These are phyloP conservation scores for Zelleria hepariella DNA, from an alignment of 2,888 invertebrate genomes.

Conservation along the genomic window DNA sequence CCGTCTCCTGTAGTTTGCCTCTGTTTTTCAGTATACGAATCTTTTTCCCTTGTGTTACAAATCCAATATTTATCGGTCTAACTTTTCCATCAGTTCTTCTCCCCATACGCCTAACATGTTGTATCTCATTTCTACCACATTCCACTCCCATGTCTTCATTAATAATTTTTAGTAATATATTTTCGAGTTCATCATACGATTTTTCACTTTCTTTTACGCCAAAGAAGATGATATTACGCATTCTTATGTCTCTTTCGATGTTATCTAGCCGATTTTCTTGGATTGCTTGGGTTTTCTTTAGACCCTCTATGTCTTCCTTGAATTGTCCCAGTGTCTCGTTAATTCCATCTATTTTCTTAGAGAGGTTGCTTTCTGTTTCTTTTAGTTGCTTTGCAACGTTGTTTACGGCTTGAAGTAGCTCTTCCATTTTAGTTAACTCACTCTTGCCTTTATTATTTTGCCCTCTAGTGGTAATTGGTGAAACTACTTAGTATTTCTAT, in stretches of 20 bases:
- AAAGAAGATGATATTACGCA: background rate
- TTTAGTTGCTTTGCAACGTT: background rate
- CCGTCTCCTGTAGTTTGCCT: too few relatives aligned
- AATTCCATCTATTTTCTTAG: too few relatives aligned
- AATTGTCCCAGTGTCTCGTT: background rate
- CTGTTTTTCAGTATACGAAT: background rate
- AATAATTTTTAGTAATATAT: background rate
- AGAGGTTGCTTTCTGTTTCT: background rate
- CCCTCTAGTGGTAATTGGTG: background rate
- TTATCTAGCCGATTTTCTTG: background rate
- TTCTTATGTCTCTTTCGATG: background rate
- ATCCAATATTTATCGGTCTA: too few relatives aligned
- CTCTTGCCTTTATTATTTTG: too few relatives aligned
- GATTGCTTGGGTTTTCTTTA: background rate
- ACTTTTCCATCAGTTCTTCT: too few relatives aligned
- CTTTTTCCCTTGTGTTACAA: too few relatives aligned
- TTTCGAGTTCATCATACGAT: too few relatives aligned
- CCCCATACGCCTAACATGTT: background rate
- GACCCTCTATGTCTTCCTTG: background rate
- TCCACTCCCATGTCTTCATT: background rate
- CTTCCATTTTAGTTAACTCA: background rate
- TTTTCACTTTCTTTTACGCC: conserved; percentile 2
- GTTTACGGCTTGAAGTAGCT: background rate
- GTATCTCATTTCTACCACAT: background rate
- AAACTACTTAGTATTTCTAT: too few relatives aligned